Evolutionary conservation across 2,113 vertebrate species (phyloP), one percentile per base, ranked within the genome.

Genomic region (Ramphastos sulfuratus): DNA sequence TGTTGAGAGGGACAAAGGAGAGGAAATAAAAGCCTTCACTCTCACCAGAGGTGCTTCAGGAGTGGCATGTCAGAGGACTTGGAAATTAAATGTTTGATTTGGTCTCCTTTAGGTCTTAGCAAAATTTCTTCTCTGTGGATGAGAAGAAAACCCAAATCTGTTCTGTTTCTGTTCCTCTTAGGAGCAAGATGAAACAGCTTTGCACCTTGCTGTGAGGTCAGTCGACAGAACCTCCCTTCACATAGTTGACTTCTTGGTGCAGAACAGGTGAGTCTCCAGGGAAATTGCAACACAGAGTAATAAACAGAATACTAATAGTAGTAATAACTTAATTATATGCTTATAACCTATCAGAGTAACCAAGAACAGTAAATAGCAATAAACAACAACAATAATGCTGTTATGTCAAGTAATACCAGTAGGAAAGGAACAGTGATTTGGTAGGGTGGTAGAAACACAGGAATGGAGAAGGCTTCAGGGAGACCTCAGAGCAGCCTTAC

Each of bases 191-290:
- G 99, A 99, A 96, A 99, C 99, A 2, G 99, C 98, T 2, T 98
- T 99, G 33, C 99, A 99, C 78, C 98, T 99, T 42, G 99, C 99
- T 1, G 98, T 99, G 86, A 97, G 99, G 28, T 99, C 99, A 31
- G 99, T 99, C 52, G 99, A 99, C 97, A 97, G 99, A 52, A 99
- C 99, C 76, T 99, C 99, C 4, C 98, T 99, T 60, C 99, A 99
- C 92, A 98, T 99, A 28, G 99, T 99, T 8, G 99, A 99, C 97
- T 99, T 99, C 88, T 95, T 99, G 56, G 98, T 99, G 60, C 99
- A 99, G 84, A 99, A 99, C 96, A 99, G 99, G 99, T 99, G 80
- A 96, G 96, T 50, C 8, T 21, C 48, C 21, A 50, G 21, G 23
- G 48, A 12, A 50, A 50, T 4, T 23, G 48, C 48, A 50, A 18